Base-by-base conservation (phyloP, 2,888 invertebrate genomes). In the Melanargia galathea region DNA sequence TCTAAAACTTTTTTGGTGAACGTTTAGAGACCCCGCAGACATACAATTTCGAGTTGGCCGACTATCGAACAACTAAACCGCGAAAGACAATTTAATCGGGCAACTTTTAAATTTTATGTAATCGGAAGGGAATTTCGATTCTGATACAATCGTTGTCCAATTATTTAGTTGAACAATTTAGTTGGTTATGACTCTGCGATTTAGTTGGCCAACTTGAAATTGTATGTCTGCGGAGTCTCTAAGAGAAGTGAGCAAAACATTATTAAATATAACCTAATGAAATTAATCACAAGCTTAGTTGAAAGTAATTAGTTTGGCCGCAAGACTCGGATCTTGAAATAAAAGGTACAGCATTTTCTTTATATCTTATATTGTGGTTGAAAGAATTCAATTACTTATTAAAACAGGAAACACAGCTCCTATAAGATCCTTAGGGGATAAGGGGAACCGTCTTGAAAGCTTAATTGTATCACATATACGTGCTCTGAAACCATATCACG, bases 401-500 rank as follows among this genome's bases (percentile, higher is more conserved):
- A 20, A 30, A 45, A 30, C 30, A 45, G 55, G 11, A 49, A 52
- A n/a, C 16, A 38, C 24, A 24, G 40, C 55, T 40, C n/a, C 24
- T 7, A 4, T 24, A 24, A 56, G 13, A 58, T 48, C 58, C 48
- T 48, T 18, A 35, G 58, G 46, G 48, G 22, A 35, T 58, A n/a
- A 16, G 24, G 13, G 13, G 30, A 13, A 45, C 20, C 18, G 35
- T 35, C 58, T 35, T 22, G 58, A 48, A 35, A 58, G 48, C 58
- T 48, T 58, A 58, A 58, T 58, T 58, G 16, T 58, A 58, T 58
- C 48, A 48, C 35, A 43, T 13, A 26, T 58, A 58, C 46, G 58
- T 46, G 46, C 35, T 58, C 48, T 2, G 33, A 58, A 58, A 46
- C 48, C 33, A 33, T 46, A 46, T 6, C 18, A 18, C 30, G 20